phyloP scores from a whole-genome alignment of 2,797 vertebrate species.

The Menidia menidia region DNA sequence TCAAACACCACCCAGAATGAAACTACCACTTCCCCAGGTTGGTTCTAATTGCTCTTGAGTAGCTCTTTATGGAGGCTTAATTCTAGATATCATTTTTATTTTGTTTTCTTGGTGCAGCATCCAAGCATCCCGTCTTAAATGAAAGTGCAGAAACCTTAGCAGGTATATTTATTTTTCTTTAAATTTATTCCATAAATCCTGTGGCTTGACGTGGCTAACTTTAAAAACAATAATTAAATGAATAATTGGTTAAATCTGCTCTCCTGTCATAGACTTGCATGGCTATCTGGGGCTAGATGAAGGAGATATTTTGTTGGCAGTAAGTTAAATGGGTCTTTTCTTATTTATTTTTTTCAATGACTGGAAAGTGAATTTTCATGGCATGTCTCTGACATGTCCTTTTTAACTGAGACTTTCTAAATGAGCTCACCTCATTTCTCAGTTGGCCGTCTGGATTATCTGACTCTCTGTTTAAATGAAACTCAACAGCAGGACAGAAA shows the following conservation, averaged over 20 bases:
- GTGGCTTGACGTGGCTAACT: too few relatives aligned
- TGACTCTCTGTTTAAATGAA: background rate
- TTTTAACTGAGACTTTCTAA: too few relatives aligned
- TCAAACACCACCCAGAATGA: conserved; percentile 16
- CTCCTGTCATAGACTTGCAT: conserved; percentile 6
- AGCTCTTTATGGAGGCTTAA: background rate
- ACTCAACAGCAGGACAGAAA: conserved; percentile 51
- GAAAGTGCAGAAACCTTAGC: conserved; percentile 31
- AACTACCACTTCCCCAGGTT: conserved; percentile 1
- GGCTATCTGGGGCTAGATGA: background rate
- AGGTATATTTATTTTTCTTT: conserved; percentile 13
- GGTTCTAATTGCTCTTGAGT: background rate
- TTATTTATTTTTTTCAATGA: background rate
- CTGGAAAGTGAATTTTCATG: too few relatives aligned
- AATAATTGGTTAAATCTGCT: background rate
- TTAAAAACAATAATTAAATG: too few relatives aligned
- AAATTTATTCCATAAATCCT: too few relatives aligned
- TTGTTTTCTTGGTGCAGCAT: background rate
- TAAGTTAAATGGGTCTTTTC: conserved; percentile 19
- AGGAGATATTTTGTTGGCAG: conserved; percentile 57
- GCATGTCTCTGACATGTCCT: too few relatives aligned
- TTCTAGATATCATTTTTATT: background rate
- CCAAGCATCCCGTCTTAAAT: background rate
- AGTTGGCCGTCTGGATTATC: background rate
- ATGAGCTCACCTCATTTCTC: too few relatives aligned